Percentiles rank a stretch among this genome's conserved stretches.
phyloP scores from a whole-genome alignment of 2,797 vertebrate species.

The Poeciliopsis paucimaculata region DNA sequence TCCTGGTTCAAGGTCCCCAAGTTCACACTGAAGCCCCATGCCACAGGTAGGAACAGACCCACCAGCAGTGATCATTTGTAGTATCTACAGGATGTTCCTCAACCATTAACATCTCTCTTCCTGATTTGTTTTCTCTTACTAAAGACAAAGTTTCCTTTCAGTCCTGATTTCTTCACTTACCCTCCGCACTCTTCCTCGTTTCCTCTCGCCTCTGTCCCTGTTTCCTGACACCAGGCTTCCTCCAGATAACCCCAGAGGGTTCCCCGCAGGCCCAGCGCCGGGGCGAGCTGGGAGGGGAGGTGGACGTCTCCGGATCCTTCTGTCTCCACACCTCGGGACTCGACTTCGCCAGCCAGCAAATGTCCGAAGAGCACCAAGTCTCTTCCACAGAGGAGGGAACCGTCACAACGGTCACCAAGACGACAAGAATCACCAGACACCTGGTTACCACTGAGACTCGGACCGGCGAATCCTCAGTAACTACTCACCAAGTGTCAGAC shows the following conservation, averaged over 20 bases:
- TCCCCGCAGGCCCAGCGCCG: slow-evolving; percentile 72
- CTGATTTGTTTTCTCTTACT: slow-evolving; percentile 50
- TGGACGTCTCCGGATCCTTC: slow-evolving; percentile 73
- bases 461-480: slow-evolving; percentile 61
- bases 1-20: slow-evolving; percentile 86
- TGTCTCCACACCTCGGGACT: slow-evolving; percentile 80
- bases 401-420: slow-evolving; percentile 72
- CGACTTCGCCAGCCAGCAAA: slow-evolving; percentile 74
- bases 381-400: slow-evolving; percentile 63
- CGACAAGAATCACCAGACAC: slow-evolving; percentile 72
- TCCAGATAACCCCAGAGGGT: slow-evolving; percentile 77
- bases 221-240: slow-evolving; percentile 61
- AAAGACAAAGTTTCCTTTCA: slow-evolving; percentile 60
- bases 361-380: slow-evolving; percentile 66
- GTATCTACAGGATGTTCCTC: not conserved
- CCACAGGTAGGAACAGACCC: slow-evolving; percentile 66
- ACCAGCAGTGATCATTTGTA: not conserved
- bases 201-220: slow-evolving; percentile 9
- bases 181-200: slow-evolving; percentile 1
- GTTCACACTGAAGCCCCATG: slow-evolving; percentile 83
- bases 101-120: slow-evolving; percentile 17
- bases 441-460: slow-evolving; percentile 68
- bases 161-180: slow-evolving; percentile 15
- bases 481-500: slow-evolving; percentile 46
- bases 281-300: slow-evolving; percentile 71